Evolutionary conservation across 2,113 vertebrate genomes (phyloP), one percentile per base, ranked within the genome.

Genomic region (Prietella phreatophila): DNA sequence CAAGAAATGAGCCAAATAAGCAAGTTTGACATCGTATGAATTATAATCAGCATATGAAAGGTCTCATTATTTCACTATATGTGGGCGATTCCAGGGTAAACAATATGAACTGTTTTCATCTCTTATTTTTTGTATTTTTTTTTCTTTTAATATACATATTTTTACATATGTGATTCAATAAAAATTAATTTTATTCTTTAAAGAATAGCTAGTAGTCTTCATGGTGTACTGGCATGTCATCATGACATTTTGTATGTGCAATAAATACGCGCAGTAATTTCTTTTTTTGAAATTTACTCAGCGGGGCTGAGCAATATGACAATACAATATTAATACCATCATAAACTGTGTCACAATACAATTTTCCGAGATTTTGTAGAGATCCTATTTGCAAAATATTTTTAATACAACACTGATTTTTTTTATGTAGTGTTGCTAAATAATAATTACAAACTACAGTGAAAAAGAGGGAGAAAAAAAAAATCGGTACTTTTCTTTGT

Each of bases 11-110:
- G 36, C 8, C 27, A 17, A 86, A 63, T 27, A 73, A 42, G 58
- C 3, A 36, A 22, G 78, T 33, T 56, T 82, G 10, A 55, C 36
- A 39, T 87, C 65, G 20, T 2, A 67, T 39, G 0, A 56, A 80
- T 86, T 63, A 22, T 56, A 86, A 61, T 63, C 79, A 42, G 56
- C 13, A 55, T 60, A 50, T 50, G 33, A 85, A 79, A 53, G 9
- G 19, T 25, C 6, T 20, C 33, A 47, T 50, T 50, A 14, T 79
- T 63, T 79, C n/a, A n/a, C 36, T 79, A 39, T 84, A 65, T 78
- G 36, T 50, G 39, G 15, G 19, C 11, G 42, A 75, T 76, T 76
- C 30, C 30, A 73, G 22, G 13, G 14, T 15, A 85, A 56, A 58
- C 67, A 15, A 67, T 30, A 30, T 30, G 27, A 67, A 67, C 53